Evolutionary conservation across 2,113 vertebrate genomes (phyloP).

Genomic region (Origma solitaria): DNA sequence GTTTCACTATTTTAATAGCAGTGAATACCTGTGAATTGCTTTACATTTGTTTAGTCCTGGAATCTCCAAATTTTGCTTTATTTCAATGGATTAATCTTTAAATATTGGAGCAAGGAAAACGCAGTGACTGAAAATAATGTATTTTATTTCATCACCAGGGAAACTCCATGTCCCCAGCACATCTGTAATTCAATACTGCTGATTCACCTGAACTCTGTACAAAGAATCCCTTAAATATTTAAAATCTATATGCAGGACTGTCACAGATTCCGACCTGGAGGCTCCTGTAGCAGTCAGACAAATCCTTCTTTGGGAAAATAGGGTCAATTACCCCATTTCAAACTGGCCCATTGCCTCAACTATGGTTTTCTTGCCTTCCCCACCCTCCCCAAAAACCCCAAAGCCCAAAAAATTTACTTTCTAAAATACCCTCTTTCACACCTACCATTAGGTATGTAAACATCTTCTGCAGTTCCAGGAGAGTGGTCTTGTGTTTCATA

Average conservation of each 20-base stretch:
- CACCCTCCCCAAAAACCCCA: neutral
- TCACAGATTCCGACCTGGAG: neutral
- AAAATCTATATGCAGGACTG: neutral
- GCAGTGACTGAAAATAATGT: neutral
- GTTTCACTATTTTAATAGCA: neutral
- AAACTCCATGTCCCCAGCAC: neutral
- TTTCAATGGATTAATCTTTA: neutral
- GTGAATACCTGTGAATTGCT: neutral
- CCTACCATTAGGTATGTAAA: slow-evolving; percentile 98
- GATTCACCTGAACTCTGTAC: neutral
- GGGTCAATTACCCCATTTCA: neutral
- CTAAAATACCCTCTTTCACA: neutral
- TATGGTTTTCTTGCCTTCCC: neutral
- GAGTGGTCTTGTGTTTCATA: slow-evolving; percentile 98
- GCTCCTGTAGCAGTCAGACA: neutral
- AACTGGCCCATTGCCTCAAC: neutral
- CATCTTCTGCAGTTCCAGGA: slow-evolving; percentile 98
- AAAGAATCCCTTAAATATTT: neutral
- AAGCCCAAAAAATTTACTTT: no score
- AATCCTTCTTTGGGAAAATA: neutral
- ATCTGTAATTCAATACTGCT: neutral
- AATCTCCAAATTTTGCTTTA: neutral
- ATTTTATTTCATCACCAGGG: neutral
- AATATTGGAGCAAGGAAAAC: neutral
- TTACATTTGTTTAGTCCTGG: neutral